Evolutionary conservation across 2,113 vertebrate species (phyloP).

Genomic region (Baryphthengus martii): DNA sequence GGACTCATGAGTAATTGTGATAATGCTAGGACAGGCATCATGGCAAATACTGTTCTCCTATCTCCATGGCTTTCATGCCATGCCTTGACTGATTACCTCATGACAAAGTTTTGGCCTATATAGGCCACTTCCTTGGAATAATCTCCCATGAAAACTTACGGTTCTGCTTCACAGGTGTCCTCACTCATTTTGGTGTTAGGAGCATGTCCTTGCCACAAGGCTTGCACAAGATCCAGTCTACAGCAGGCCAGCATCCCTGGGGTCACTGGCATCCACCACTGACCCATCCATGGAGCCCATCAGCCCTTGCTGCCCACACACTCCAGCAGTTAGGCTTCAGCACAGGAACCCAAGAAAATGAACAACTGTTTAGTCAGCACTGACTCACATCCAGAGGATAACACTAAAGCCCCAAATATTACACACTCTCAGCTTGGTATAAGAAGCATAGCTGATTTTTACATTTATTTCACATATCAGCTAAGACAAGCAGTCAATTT

Average conservation of each 20-base stretch:
- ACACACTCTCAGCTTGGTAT: neutral
- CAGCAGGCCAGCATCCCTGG: neutral
- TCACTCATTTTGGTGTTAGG: neutral
- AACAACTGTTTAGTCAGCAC: neutral
- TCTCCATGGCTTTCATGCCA: neutral
- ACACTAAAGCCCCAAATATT: neutral
- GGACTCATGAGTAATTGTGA: fast-evolving
- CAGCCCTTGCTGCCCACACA: fast-evolving
- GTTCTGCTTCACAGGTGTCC: neutral
- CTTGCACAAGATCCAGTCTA: neutral
- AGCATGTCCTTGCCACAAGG: neutral
- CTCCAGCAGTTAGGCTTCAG: neutral
- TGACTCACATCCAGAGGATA: neutral
- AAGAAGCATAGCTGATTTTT: neutral
- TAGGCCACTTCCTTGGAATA: neutral
- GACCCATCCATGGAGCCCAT: neutral
- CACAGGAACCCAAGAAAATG: neutral
- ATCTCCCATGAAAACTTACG: neutral
- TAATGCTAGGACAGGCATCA: neutral
- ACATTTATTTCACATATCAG: neutral
- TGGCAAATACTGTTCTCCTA: neutral
- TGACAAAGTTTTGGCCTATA: neutral
- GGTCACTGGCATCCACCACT: neutral
- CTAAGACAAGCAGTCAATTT: neutral
- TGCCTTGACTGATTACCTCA: neutral